phyloP scores from a whole-genome alignment of 2,113 vertebrate species.

The Rhombomys opimus region DNA sequence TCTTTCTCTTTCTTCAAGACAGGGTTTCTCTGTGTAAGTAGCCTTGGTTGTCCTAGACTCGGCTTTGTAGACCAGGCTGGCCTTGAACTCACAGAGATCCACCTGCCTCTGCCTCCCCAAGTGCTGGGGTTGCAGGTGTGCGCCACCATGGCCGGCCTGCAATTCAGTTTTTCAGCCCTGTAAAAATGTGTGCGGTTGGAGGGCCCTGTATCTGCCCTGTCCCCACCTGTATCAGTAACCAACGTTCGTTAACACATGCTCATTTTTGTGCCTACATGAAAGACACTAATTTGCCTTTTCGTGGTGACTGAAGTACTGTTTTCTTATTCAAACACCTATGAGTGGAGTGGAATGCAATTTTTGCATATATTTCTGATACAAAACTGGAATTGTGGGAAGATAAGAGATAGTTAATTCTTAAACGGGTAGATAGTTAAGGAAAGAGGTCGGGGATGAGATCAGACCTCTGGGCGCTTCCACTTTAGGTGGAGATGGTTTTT shows the following conservation, averaged over 20 bases:
- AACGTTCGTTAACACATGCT: neutral
- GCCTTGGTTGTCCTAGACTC: too few relatives aligned
- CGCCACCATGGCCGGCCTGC: neutral
- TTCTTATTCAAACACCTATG: neutral
- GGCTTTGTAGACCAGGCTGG: too few relatives aligned
- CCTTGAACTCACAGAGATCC: too few relatives aligned
- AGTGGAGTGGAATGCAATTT: neutral
- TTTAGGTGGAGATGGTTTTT: neutral
- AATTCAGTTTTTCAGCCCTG: slow-evolving; percentile 36
- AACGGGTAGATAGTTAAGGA: neutral
- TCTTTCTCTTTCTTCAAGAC: too few relatives aligned
- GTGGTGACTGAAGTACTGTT: neutral
- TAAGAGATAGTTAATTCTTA: neutral
- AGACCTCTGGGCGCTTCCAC: neutral
- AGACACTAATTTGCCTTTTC: neutral
- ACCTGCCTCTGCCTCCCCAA: too few relatives aligned
- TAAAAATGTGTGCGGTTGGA: neutral
- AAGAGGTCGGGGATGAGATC: neutral
- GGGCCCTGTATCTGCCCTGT: neutral
- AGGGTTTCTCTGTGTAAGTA: too few relatives aligned
- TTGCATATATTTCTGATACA: neutral
- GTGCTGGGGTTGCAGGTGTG: too few relatives aligned
- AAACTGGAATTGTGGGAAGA: neutral
- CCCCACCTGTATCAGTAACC: neutral
- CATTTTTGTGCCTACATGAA: neutral